A percentile compares a stretch with the other conserved stretches of the same genome.
Conservation (phyloP, 1,140 invertebrate genomes). For the Heliconius hermathena region DNA sequence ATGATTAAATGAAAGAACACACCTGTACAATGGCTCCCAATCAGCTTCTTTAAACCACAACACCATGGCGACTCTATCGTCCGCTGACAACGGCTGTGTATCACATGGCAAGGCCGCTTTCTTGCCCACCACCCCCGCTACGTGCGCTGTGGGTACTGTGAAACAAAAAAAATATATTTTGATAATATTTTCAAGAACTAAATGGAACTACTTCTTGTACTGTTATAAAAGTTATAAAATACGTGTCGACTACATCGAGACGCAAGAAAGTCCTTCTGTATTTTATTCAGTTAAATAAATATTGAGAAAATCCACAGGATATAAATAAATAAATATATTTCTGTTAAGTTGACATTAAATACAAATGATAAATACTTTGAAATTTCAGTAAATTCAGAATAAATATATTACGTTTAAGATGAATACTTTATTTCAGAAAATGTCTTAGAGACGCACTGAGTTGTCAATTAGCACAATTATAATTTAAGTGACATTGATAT, state of each 20-base stretch:
- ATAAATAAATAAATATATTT: too few relatives aligned
- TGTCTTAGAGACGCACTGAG: not conserved
- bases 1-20: conserved; percentile 33
- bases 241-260: too few relatives aligned
- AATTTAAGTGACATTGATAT: not conserved
- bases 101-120: conserved; percentile 91
- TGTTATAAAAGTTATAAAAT: too few relatives aligned
- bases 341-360: too few relatives aligned
- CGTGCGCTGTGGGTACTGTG: conserved; percentile 88
- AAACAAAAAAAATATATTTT: conserved; percentile 28
- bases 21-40: conserved; percentile 93
- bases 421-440: not conserved
- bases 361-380: too few relatives aligned
- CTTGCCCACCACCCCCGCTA: conserved; percentile 89
- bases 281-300: too few relatives aligned
- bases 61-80: conserved; percentile 92
- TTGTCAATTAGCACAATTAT: not conserved
- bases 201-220: too few relatives aligned
- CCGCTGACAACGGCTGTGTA: conserved; percentile 87
- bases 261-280: too few relatives aligned
- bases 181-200: too few relatives aligned
- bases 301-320: too few relatives aligned
- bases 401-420: too few relatives aligned
- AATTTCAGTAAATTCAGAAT: too few relatives aligned
- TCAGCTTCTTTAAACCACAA: conserved; percentile 93